Evolutionary conservation across 2,888 invertebrate genomes (phyloP), one percentile per base, ranked within the genome.

Genomic region (Agrotis ipsilon): DNA sequence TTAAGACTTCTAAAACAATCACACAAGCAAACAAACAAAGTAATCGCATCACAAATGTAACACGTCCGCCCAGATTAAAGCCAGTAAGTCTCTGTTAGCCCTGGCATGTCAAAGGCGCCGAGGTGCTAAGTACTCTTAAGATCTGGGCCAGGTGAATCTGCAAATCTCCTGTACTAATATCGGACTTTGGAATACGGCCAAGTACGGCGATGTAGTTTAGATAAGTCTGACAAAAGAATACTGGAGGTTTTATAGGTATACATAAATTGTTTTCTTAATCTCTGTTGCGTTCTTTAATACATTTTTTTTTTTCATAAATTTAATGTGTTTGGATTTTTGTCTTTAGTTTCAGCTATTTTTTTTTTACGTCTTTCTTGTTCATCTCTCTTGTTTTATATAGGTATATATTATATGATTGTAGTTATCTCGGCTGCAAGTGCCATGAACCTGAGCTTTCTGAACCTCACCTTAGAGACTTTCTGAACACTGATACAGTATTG

Each of bases 61-160:
- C 60, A 72, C 39, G 39, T 60, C 60, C 51, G 18, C 13, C 60
- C 66, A 45, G 61, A 67, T 68, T 64, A 72, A 67, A 64, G 54
- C 61, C 39, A 51, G 32, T 49, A 64, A 78, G 55, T 61, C 59
- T 66, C 72, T 59, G 61, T 52, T 58, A 79, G 64, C 65, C 65
- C 62, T 54, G 79, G 74, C 72, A 68, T 78, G 80, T 79, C 80
- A 82, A 79, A 82, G 58, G 74, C 74, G 48, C 21, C 45, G 54
- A 66, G 60, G 63, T 63, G 79, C 65, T 63, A 79, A 82, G 80
- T 68, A 68, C 67, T 61, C 64, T 82, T 82, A 73, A 82, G 79
- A 79, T 65, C 79, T 68, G 18, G 79, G 64, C 13, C 73, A 82
- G 82, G 82, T 79, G 82, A 82, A 82, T 79, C 75, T 79, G 79